Percentiles rank a stretch among this genome's conserved stretches.
These are phyloP conservation scores for Pangasius djambal DNA, from an alignment of 2,797 vertebrate genomes.

Conservation along the genomic window DNA sequence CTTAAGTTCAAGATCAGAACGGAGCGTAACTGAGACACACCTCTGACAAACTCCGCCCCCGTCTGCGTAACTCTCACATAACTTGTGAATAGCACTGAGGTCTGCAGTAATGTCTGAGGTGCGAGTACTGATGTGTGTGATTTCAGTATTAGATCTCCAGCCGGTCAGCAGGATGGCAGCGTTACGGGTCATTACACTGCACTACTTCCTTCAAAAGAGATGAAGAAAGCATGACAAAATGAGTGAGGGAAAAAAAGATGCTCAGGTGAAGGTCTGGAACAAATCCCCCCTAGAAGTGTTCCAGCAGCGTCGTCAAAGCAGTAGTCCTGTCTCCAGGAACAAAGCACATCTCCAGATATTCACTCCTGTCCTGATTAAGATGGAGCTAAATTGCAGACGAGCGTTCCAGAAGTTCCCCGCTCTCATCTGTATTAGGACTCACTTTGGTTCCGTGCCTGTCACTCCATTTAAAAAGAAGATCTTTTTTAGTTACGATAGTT, in stretches of 20 bases:
- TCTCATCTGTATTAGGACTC: conserved; percentile 5
- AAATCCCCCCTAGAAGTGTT: conserved; percentile 60
- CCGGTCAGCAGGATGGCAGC: background rate
- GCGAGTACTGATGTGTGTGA: background rate
- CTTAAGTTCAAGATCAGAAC: background rate
- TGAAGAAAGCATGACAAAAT: background rate
- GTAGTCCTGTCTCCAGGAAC: conserved; percentile 64
- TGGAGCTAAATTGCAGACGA: conserved; percentile 66
- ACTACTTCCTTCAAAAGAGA: background rate
- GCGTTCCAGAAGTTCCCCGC: conserved; percentile 34
- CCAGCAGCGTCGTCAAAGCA: conserved; percentile 73
- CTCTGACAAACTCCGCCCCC: background rate
- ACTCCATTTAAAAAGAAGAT: conserved; percentile 22
- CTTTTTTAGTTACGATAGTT: conserved; percentile 9
- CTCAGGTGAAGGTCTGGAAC: conserved; percentile 72
- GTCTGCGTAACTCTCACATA: too few relatives aligned
- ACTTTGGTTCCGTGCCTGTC: conserved; percentile 17
- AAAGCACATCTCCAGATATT: conserved; percentile 73
- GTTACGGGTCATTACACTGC: background rate
- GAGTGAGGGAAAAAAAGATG: conserved; percentile 52
- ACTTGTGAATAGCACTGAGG: background rate
- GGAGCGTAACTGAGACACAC: background rate
- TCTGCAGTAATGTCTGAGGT: background rate
- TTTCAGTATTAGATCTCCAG: background rate
- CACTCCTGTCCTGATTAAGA: conserved; percentile 64